Percentiles rank a stretch among this genome's conserved stretches.
Evolutionary conservation across 2,113 vertebrate genomes (phyloP).

Genomic region (Acanthisitta chloris): DNA sequence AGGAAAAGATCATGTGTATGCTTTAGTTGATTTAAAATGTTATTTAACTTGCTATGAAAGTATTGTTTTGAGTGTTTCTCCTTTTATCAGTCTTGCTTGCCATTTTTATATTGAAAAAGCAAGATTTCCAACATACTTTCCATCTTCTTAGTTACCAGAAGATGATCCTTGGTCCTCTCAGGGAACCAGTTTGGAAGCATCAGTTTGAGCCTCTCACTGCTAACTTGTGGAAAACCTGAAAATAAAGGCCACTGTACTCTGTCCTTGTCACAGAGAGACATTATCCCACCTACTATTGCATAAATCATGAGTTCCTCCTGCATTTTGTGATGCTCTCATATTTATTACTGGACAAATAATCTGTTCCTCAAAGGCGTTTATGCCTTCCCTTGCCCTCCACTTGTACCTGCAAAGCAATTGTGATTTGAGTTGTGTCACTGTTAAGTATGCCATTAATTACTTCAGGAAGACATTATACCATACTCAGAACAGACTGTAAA

Average conservation of each 20-base stretch:
- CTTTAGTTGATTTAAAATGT: background rate
- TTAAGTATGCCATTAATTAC: constrained; percentile 58
- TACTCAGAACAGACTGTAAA: constrained; percentile 48
- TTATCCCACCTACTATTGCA: background rate
- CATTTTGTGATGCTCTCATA: background rate
- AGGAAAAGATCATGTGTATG: background rate
- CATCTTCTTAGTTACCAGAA: background rate
- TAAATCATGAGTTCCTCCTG: background rate
- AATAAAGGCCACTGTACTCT: background rate
- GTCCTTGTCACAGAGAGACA: background rate
- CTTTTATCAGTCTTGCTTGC: background rate
- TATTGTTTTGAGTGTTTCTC: background rate
- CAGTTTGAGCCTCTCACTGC: background rate
- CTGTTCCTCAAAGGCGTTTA: background rate
- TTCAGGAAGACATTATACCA: constrained; percentile 20
- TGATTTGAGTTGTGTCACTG: constrained; percentile 7
- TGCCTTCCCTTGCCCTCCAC: background rate
- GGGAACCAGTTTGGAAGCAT: background rate
- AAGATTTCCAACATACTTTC: background rate
- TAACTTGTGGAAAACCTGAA: background rate
- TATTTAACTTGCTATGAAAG: background rate
- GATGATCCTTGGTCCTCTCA: background rate
- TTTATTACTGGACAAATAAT: background rate
- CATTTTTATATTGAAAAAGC: background rate
- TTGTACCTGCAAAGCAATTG: constrained; percentile 23